Percentiles rank a stretch among this genome's conserved stretches.
phyloP scores from a whole-genome alignment of 2,888 invertebrate genomes.

The Myopa testacea region DNA sequence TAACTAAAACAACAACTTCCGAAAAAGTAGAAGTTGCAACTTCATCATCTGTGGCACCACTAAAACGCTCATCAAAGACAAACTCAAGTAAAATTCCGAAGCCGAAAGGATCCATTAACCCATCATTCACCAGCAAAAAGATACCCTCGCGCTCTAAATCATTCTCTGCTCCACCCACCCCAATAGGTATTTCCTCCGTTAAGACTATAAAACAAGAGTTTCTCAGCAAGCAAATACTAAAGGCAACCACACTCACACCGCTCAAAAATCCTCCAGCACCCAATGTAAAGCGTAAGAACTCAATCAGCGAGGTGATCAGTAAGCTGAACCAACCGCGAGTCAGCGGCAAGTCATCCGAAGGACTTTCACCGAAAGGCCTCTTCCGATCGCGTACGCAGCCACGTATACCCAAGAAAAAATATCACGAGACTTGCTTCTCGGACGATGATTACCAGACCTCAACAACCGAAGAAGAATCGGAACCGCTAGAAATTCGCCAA shows the following conservation, averaged over 20 bases:
- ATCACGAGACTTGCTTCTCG: conserved; percentile 74
- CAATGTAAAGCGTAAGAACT: conserved; percentile 55
- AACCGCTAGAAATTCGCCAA: conserved; percentile 52
- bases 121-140: conserved; percentile 48
- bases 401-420: conserved; percentile 69
- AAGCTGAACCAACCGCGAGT: conserved; percentile 51
- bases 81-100: conserved; percentile 57
- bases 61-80: conserved; percentile 21
- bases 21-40: neutral
- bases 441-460: conserved; percentile 73
- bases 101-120: conserved; percentile 47
- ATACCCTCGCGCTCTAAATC: conserved; percentile 64
- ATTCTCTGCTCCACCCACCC: conserved; percentile 60
- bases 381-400: conserved; percentile 61
- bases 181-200: conserved; percentile 65
- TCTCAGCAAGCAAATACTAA: conserved; percentile 56
- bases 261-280: conserved; percentile 54
- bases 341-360: conserved; percentile 49
- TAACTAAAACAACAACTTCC: neutral
- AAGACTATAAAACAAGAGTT: conserved; percentile 64
- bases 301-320: conserved; percentile 63
- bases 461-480: conserved; percentile 57
- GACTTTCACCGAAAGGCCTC: conserved; percentile 50
- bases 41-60: neutral
- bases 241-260: conserved; percentile 44